phyloP scores from a whole-genome alignment of 2,113 vertebrate species.

The Zootoca vivipara region DNA sequence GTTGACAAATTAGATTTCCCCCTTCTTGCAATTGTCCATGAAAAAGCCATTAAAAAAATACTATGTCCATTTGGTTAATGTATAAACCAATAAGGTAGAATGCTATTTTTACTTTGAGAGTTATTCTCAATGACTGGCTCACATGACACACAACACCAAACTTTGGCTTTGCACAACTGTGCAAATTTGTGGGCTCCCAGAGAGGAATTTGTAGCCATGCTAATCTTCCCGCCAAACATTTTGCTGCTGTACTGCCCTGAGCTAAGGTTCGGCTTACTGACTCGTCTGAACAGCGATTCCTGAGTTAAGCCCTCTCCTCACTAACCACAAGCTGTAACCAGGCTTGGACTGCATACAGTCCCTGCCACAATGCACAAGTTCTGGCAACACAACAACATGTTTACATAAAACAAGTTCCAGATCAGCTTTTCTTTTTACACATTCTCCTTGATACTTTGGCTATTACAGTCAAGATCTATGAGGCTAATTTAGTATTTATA shows the following conservation, averaged over 20 bases:
- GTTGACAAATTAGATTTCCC: neutral
- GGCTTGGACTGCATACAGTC: neutral
- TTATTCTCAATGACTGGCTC: neutral
- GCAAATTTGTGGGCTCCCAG: too few species aligned
- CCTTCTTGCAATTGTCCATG: neutral
- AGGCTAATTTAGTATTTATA: neutral
- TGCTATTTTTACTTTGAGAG: neutral
- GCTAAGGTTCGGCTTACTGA: too few species aligned
- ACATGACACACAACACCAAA: too few species aligned
- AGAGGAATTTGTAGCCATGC: too few species aligned
- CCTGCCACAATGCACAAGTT: too few species aligned
- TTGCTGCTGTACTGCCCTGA: too few species aligned
- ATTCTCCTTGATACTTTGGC: neutral
- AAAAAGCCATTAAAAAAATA: neutral
- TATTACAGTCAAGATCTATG: neutral
- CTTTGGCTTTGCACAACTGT: too few species aligned
- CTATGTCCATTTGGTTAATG: neutral
- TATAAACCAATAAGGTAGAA: neutral
- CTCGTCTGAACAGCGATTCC: too few species aligned
- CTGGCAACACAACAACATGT: neutral
- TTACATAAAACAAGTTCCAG: neutral
- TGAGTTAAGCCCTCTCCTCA: too few species aligned
- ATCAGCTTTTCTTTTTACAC: neutral
- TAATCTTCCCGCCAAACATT: too few species aligned
- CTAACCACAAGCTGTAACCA: too few species aligned